Evolutionary conservation across 2,888 invertebrate species (phyloP).

Genomic region (Patella caerulea): DNA sequence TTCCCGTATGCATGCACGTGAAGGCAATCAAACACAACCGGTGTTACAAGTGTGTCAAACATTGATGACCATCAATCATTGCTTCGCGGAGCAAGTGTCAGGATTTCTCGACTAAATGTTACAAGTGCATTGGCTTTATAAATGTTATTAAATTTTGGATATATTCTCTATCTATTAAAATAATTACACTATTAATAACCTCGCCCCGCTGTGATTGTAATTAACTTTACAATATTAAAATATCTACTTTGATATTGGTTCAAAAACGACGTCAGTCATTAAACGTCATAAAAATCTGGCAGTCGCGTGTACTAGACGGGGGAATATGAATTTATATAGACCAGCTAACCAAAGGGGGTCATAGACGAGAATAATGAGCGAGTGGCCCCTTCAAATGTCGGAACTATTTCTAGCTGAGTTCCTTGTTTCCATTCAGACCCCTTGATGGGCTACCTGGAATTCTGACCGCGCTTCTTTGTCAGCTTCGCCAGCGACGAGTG

Average conservation of each 20-base stretch:
- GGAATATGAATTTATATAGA: slow-evolving; percentile 1
- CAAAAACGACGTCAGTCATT: neutral
- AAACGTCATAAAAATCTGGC: slow-evolving; percentile 11
- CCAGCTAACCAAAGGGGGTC: slow-evolving; percentile 4
- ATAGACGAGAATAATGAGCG: neutral
- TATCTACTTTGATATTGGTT: neutral
- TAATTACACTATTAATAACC: neutral
- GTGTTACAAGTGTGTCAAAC: neutral
- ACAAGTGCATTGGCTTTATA: slow-evolving; percentile 1
- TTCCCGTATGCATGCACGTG: neutral
- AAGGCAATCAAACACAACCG: neutral
- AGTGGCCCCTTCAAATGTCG: slow-evolving; percentile 8
- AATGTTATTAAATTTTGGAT: neutral
- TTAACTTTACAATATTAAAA: neutral
- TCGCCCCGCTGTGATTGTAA: neutral
- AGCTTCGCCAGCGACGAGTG: neutral
- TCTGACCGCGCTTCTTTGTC: neutral
- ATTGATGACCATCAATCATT: slow-evolving; percentile 1
- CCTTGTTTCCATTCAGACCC: neutral
- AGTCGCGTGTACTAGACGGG: neutral
- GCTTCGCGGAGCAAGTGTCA: no score
- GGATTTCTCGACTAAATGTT: neutral
- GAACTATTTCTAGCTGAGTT: neutral
- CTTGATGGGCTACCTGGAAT: neutral
- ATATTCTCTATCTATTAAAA: neutral